Evolutionary conservation across 2,797 vertebrate genomes (phyloP).

Genomic region (Microchirus variegatus): DNA sequence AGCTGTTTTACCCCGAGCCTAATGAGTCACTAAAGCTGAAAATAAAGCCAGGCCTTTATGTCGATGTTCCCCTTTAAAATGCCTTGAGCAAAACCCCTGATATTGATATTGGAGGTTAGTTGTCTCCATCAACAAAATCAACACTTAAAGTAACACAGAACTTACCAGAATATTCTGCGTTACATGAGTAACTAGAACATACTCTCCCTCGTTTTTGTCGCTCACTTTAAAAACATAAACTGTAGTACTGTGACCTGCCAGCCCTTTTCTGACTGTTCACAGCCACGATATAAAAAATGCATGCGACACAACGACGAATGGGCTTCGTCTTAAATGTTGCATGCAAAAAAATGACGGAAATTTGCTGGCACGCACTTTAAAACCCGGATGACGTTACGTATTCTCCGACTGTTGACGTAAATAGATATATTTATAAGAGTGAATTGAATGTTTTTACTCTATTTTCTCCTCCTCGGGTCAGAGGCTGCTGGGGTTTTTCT

Average conservation of each 20-base stretch:
- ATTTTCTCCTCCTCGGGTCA: background rate
- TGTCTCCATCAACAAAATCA: background rate
- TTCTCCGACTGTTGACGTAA: conserved; percentile 26
- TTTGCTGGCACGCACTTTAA: conserved; percentile 46
- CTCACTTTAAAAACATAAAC: too few relatives aligned
- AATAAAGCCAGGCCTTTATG: conserved; percentile 11
- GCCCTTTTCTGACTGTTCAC: conserved; percentile 36
- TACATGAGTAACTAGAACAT: too few relatives aligned
- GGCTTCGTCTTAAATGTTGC: conserved; percentile 63
- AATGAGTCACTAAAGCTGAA: background rate
- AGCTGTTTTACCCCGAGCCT: conserved; percentile 6
- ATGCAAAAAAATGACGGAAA: conserved; percentile 56
- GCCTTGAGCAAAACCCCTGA: background rate
- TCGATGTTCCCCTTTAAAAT: conserved; percentile 2
- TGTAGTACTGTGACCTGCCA: background rate
- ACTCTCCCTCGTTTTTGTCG: too few relatives aligned
- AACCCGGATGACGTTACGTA: conserved; percentile 47
- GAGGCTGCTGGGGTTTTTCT: too few relatives aligned
- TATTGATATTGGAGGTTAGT: background rate
- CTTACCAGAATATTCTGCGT: background rate
- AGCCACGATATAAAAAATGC: conserved; percentile 61
- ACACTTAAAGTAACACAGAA: background rate
- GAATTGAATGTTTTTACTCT: background rate
- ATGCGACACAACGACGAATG: conserved; percentile 65
- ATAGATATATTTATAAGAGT: conserved; percentile 7